phyloP scores from a whole-genome alignment of 2,888 invertebrate species.

The Amiota communis region DNA sequence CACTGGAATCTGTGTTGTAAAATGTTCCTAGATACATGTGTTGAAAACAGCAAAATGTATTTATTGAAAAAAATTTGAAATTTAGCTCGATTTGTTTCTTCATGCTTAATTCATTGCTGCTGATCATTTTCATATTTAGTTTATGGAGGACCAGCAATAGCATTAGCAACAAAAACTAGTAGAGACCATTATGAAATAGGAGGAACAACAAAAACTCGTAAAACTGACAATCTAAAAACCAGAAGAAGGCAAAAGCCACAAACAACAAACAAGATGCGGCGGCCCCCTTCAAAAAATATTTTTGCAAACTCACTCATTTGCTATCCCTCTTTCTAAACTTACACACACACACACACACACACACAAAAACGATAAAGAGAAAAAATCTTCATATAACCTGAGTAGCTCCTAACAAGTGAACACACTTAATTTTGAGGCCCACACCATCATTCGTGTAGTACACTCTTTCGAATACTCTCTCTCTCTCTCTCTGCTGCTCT shows the following conservation, averaged over 20 bases:
- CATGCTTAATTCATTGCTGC: too few species aligned
- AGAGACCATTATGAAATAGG: slow-evolving; percentile 65
- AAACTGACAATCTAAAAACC: too few species aligned
- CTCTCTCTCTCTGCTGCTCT: slow-evolving; percentile 28
- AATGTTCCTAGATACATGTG: too few species aligned
- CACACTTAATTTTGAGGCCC: too few species aligned
- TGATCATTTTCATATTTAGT: too few species aligned
- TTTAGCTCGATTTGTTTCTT: too few species aligned
- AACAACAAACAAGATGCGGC: slow-evolving; percentile 48
- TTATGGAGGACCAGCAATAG: not conserved
- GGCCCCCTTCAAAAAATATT: not conserved
- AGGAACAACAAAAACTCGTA: not conserved
- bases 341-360: slow-evolving; percentile 19
- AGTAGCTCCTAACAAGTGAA: not conserved
- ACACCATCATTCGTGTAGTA: too few species aligned
- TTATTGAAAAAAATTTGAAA: too few species aligned
- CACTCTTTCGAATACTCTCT: not conserved
- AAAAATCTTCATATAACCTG: not conserved
- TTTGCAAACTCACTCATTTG: slow-evolving; percentile 25
- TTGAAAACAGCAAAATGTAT: too few species aligned
- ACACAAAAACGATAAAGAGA: not conserved
- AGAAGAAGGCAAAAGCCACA: not conserved
- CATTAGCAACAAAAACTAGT: slow-evolving; percentile 60
- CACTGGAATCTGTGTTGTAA: too few species aligned
- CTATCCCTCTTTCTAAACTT: slow-evolving; percentile 1